Conservation (phyloP, 2,113 vertebrate genomes). For the Prunella fulvescens region DNA sequence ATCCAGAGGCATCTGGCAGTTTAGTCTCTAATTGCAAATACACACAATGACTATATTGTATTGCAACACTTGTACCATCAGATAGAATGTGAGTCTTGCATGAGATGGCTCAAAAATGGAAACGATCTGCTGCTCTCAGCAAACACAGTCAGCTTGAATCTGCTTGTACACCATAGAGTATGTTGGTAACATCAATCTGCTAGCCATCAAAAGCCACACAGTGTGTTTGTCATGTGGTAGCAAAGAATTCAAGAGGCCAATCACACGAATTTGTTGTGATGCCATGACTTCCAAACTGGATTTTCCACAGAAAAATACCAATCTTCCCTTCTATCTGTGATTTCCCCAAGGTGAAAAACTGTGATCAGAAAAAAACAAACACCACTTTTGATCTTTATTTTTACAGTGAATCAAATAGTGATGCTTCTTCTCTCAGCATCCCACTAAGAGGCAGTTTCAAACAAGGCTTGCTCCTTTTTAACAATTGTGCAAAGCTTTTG, state of each 20-base stretch:
- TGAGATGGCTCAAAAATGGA: slow-evolving; percentile 66
- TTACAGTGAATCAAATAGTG: neutral
- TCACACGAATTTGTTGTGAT: neutral
- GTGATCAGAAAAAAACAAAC: neutral
- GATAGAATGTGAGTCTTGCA: slow-evolving; percentile 40
- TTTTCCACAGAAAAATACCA: neutral
- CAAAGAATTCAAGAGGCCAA: slow-evolving; percentile 46
- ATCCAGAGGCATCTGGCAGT: neutral
- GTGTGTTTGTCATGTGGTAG: slow-evolving; percentile 52
- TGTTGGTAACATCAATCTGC: slow-evolving; percentile 11
- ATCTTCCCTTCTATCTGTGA: neutral
- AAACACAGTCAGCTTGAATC: slow-evolving; percentile 53
- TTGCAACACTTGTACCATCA: slow-evolving; percentile 70
- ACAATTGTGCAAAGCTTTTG: neutral
- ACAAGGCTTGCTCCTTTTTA: neutral
- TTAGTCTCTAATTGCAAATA: neutral
- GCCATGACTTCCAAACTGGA: neutral
- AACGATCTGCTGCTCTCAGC: slow-evolving; percentile 36
- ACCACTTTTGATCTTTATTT: neutral
- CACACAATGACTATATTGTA: slow-evolving; percentile 35
- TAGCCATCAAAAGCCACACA: slow-evolving; percentile 57
- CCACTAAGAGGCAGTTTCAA: neutral
- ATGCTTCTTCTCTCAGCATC: neutral
- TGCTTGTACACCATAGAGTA: slow-evolving; percentile 22
- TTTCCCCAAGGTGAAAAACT: neutral